These are phyloP conservation scores for Drosophila kanekoi DNA, from an alignment of 2,888 invertebrate species.

Conservation along the genomic window DNA sequence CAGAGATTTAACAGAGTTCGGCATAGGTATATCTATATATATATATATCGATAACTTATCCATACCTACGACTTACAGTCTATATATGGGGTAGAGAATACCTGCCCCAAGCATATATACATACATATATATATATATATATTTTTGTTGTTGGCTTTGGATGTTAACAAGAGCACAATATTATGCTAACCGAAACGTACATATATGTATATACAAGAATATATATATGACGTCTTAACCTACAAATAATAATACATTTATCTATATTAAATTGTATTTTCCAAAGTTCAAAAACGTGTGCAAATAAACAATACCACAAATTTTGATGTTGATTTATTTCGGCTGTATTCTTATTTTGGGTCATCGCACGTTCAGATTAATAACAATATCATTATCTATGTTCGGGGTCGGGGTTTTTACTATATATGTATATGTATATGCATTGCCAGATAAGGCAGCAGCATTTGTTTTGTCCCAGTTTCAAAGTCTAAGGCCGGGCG, in stretches of 20 bases:
- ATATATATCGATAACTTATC: slow-evolving; percentile 12
- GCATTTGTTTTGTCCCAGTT: slow-evolving; percentile 12
- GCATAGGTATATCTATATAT: slow-evolving; percentile 20
- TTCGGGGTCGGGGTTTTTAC: neutral
- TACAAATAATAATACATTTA: slow-evolving; percentile 16
- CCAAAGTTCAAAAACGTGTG: slow-evolving; percentile 62
- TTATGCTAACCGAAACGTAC: slow-evolving; percentile 28
- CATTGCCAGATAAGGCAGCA: slow-evolving; percentile 7
- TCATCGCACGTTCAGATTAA: too few species aligned
- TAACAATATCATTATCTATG: neutral
- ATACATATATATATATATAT: slow-evolving; percentile 23
- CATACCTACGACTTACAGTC: slow-evolving; percentile 9
- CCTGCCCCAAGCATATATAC: slow-evolving; percentile 9
- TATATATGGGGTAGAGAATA: neutral
- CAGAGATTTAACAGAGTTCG: slow-evolving; percentile 26
- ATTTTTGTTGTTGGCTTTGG: slow-evolving; percentile 68
- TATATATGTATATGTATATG: too few species aligned
- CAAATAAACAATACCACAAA: slow-evolving; percentile 45
- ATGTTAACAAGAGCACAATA: slow-evolving; percentile 57
- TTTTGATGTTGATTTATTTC: neutral
- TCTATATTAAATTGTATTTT: slow-evolving; percentile 62
- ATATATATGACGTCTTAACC: slow-evolving; percentile 28
- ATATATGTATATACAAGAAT: slow-evolving; percentile 18
- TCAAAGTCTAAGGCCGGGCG: slow-evolving; percentile 6
- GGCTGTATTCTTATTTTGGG: too few species aligned